Percentiles rank a stretch among this genome's conserved stretches.
Conservation (phyloP, 1,140 invertebrate genomes). For the Ladona fulva region DNA sequence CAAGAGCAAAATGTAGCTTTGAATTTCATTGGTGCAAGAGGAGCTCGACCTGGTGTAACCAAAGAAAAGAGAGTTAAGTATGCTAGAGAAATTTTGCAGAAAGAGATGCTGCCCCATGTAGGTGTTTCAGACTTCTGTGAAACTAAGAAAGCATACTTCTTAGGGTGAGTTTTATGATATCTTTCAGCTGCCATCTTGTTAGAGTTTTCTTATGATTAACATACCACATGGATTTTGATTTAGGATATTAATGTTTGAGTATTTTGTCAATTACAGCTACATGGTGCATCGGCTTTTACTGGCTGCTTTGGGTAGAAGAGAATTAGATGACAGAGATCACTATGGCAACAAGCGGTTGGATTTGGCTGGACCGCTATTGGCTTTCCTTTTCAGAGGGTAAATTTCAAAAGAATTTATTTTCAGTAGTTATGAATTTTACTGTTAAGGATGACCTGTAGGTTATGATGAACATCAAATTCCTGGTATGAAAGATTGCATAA, state of each 20-base stretch:
- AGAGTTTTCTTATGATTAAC: too few species aligned
- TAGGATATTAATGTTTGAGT: background rate
- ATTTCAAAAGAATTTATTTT: constrained; percentile 8
- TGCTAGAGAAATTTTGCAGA: constrained; percentile 96
- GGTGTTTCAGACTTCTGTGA: constrained; percentile 98
- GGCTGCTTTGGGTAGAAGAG: constrained; percentile 87
- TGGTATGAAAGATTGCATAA: too few species aligned
- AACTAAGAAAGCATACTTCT: constrained; percentile 97
- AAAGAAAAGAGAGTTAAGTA: constrained; percentile 99
- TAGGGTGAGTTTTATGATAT: constrained; percentile 56
- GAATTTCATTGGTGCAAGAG: constrained; percentile 95
- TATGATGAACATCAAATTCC: too few species aligned
- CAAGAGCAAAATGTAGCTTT: constrained; percentile 98
- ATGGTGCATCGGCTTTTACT: constrained; percentile 95
- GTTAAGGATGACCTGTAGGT: too few species aligned
- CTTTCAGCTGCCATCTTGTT: too few species aligned
- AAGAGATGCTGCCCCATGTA: constrained; percentile 99
- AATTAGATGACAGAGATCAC: constrained; percentile 98
- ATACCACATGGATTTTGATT: too few species aligned
- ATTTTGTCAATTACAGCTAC: constrained; percentile 48
- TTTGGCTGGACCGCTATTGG: constrained; percentile 89
- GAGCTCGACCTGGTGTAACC: constrained; percentile 92
- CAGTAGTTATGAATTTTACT: too few species aligned
- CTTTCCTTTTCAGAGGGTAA: constrained; percentile 86
- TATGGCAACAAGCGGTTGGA: constrained; percentile 98